phyloP scores from a whole-genome alignment of 2,888 invertebrate species.

The Chelonus formosanus region DNA sequence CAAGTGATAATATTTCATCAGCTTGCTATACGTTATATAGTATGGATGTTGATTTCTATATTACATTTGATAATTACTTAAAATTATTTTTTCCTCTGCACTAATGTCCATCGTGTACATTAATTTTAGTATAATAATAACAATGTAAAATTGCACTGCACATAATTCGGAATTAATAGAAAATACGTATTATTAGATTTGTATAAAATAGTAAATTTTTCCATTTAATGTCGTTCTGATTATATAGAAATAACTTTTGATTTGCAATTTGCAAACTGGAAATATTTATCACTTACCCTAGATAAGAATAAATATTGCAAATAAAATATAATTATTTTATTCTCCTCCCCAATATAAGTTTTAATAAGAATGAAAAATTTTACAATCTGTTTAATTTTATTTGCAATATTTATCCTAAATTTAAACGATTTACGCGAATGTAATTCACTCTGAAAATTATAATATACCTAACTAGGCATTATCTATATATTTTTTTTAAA shows the following conservation, averaged over 20 bases:
- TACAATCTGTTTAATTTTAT: conserved; percentile 20
- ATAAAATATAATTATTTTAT: background rate
- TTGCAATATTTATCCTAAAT: no score
- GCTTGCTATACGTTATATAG: conserved; percentile 19
- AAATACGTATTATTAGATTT: conserved; percentile 21
- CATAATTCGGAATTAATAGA: background rate
- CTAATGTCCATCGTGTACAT: background rate
- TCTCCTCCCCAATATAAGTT: background rate
- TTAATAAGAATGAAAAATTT: background rate
- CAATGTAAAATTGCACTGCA: conserved; percentile 14
- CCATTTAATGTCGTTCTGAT: background rate
- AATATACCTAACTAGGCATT: conserved; percentile 45
- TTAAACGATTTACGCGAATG: no score
- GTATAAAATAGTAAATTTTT: conserved; percentile 14
- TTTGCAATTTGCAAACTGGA: conserved; percentile 36
- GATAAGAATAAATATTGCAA: conserved; percentile 34
- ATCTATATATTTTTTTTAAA: conserved; percentile 47
- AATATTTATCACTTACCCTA: conserved; percentile 51
- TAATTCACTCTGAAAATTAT: no score
- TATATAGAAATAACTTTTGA: background rate
- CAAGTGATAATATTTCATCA: conserved; percentile 42
- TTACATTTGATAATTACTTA: no score
- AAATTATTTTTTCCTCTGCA: background rate
- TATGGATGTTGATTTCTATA: no score
- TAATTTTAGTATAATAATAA: background rate